Base-by-base conservation (phyloP, 2,888 invertebrate species). In the Apoda limacodes region DNA sequence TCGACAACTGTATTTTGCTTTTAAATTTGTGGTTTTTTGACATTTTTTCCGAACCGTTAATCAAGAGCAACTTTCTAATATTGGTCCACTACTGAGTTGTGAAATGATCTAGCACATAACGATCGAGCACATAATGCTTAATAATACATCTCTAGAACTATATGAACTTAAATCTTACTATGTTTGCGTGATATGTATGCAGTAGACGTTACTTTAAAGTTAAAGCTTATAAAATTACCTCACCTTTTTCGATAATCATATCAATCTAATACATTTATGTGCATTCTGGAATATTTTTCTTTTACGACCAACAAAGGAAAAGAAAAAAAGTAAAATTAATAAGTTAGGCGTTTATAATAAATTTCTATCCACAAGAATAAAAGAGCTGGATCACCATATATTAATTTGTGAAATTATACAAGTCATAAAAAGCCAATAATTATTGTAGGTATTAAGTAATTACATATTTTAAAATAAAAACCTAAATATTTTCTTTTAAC, bases 11-110 rank as follows among this genome's bases (percentile, higher is more conserved):
- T 17, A 17, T 7, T 6, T 17, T 17, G 17, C 17, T 5, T 17
- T 17, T 17, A 6, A 17, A 17, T 17, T 7, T 17, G 17, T 17
- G 17, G 5, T 17, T 17, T 17, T 7, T 17, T 17, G 7, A 17
- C 7, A 7, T 17, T 17, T 6, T 17, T 5, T 17, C 10, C 24
- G 57, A 68, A 64, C 67, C 68, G 52, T 60, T 56, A 55, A 60
- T 70, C 68, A 70, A 58, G 76, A 68, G 75, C 78, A 78, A 78
- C 76, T 80, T 80, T 80, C 78, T 80, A 78, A 80, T 78, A 78
- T 80, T 80, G 80, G 80, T 80, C 80, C 80, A 61, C 80, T 78
- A 78, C 75, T 61, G 61, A 72, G 68, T 78, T 70, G 69, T 70
- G 75, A 75, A 74, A 64, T 70, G 71, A 66, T 54, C 75, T 76